Evolutionary conservation across 2,888 invertebrate species (phyloP).

Genomic region (Urechis unicinctus): DNA sequence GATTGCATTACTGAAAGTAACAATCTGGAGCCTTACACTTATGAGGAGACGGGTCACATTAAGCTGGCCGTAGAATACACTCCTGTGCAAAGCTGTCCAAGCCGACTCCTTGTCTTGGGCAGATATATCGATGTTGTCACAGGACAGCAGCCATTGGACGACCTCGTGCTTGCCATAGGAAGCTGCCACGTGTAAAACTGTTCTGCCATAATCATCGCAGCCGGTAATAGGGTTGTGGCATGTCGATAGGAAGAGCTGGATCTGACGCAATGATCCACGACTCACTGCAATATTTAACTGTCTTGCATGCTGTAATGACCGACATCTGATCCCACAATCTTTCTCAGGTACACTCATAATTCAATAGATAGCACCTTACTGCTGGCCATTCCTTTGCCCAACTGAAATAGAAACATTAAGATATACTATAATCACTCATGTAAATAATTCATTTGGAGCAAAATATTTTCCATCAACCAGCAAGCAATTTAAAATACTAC

Average conservation of each 20-base stretch:
- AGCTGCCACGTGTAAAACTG: constrained; percentile 67
- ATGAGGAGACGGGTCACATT: constrained; percentile 66
- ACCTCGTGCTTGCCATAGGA: constrained; percentile 66
- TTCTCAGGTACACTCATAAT: constrained; percentile 1
- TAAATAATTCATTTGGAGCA: too few relatives aligned
- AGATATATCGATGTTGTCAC: constrained; percentile 60
- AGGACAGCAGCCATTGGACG: constrained; percentile 68
- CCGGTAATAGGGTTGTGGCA: constrained; percentile 35
- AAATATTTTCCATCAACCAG: too few relatives aligned
- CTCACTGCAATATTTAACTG: constrained; percentile 43
- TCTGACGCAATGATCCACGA: constrained; percentile 33
- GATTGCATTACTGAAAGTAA: background rate
- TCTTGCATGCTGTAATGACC: constrained; percentile 45
- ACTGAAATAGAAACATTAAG: too few relatives aligned
- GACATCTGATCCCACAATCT: constrained; percentile 18
- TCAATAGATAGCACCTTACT: too few relatives aligned
- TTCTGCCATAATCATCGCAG: constrained; percentile 59
- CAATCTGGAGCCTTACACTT: constrained; percentile 51
- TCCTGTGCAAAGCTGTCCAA: constrained; percentile 74
- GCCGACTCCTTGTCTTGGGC: constrained; percentile 67
- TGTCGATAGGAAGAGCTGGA: constrained; percentile 35
- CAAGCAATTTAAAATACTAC: too few relatives aligned
- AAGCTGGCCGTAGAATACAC: constrained; percentile 76
- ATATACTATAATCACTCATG: too few relatives aligned
- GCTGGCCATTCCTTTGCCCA: too few relatives aligned